Base-by-base conservation (phyloP, 2,888 invertebrate species). In the Coenonympha glycerion region DNA sequence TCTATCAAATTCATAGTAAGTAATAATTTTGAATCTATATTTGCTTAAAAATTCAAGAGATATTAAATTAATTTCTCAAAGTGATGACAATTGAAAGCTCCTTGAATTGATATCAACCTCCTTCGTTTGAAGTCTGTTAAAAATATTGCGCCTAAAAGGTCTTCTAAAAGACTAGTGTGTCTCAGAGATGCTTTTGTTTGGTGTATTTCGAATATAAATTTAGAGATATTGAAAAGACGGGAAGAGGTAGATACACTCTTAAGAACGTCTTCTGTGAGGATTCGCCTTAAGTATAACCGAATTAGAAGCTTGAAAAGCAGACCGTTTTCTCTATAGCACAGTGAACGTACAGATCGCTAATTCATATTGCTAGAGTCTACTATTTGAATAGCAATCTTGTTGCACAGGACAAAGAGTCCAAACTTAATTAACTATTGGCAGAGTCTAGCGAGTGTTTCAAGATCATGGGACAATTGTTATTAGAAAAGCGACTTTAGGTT, bases 291-390 rank as follows among this genome's bases (percentile, higher is more conserved):
- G 71, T 76, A 76, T 79, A 80, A 82, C 73, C 68, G 75, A 81
- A 83, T 83, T 79, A 82, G 74, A 34, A 72, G 76, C 76, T 79
- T 70, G 74, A 68, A 81, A 81, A 80, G 78, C 79, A 73, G 73
- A 79, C 79, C 76, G 73, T 81, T 81, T 81, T 79, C 69, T 71
- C 26, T 52, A 44, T 44, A 52, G 47, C 47, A 44, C 34, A 48
- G 37, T n/a, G n/a, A n/a, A n/a, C 78, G 78, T 77, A 79, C 76
- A 77, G 76, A 81, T 77, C 76, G 73, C 77, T 76, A 73, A 76
- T 79, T 76, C 75, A 68, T 59, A 57, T 49, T 55, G 47, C 47
- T 24, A 40, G n/a, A 37, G 6, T 34, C 18, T n/a, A 36, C 16
- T 22, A 37, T 8, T 49, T 16, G 16, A 60, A 58, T 59, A 55